These are phyloP conservation scores for Gasteruption jaculator DNA, from an alignment of 2,888 invertebrate species.

Conservation along the genomic window DNA sequence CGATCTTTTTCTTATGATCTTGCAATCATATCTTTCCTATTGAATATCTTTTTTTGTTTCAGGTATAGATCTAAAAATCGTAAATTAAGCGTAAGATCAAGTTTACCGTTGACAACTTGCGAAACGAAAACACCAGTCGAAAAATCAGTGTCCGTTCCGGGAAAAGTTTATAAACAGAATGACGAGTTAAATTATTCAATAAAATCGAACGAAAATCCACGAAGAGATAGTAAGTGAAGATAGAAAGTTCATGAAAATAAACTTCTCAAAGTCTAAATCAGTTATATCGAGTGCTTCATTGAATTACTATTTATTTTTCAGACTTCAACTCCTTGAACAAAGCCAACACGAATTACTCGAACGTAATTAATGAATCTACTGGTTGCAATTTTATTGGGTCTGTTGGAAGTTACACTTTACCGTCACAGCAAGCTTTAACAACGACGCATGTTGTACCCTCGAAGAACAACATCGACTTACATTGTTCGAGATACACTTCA, in stretches of 20 bases:
- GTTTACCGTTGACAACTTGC: slow-evolving; percentile 31
- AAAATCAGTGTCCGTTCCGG: slow-evolving; percentile 35
- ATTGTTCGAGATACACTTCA: slow-evolving; percentile 44
- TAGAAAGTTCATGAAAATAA: neutral
- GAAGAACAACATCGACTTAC: slow-evolving; percentile 40
- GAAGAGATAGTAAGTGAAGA: slow-evolving; percentile 39
- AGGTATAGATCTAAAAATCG: slow-evolving; percentile 65
- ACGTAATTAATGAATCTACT: slow-evolving; percentile 36
- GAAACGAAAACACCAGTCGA: slow-evolving; percentile 37
- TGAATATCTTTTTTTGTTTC: slow-evolving; percentile 12
- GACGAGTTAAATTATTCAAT: slow-evolving; percentile 45
- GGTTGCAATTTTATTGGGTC: slow-evolving; percentile 42
- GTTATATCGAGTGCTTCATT: slow-evolving; percentile 1
- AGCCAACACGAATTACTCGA: slow-evolving; percentile 35
- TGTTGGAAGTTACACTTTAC: slow-evolving; percentile 40
- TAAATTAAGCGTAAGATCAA: slow-evolving; percentile 52
- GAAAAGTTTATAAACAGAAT: slow-evolving; percentile 43
- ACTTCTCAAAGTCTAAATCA: neutral
- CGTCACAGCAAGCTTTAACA: slow-evolving; percentile 37
- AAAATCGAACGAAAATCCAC: slow-evolving; percentile 38
- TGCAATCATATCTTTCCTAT: no score
- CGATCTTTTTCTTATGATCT: no score
- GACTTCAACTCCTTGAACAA: slow-evolving; percentile 38
- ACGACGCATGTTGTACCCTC: slow-evolving; percentile 35
- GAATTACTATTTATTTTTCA: slow-evolving; percentile 18